These are phyloP conservation scores for Epizoanthus fatuus DNA, from an alignment of 92 coral and sea anemone species.

Conservation along the genomic window DNA sequence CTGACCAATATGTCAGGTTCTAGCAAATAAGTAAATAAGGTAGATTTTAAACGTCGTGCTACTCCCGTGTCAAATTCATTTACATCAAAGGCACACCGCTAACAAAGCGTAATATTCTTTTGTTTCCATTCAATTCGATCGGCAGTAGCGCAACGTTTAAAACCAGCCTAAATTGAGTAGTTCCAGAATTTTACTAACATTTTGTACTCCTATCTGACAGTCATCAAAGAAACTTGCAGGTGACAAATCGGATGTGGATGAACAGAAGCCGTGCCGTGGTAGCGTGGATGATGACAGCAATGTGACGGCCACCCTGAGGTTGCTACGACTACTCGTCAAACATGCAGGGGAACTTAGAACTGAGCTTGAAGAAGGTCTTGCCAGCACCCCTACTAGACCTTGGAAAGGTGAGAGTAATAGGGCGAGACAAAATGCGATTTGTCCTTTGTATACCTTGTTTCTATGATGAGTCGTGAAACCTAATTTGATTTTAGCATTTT, in stretches of 20 bases:
- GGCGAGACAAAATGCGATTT: background rate
- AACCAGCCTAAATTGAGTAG: background rate
- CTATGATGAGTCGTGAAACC: too few species aligned
- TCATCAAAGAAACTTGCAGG: slow-evolving; percentile 26
- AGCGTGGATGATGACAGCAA: slow-evolving; percentile 93
- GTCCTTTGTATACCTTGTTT: too few species aligned
- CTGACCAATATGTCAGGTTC: too few species aligned
- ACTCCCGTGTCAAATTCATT: too few species aligned
- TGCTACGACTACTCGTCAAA: slow-evolving; percentile 94
- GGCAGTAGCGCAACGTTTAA: too few species aligned
- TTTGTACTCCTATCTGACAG: slow-evolving; percentile 2
- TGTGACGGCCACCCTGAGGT: slow-evolving; percentile 97
- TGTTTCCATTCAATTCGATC: too few species aligned
- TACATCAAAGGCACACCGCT: too few species aligned
- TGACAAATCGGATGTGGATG: slow-evolving; percentile 46
- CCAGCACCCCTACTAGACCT: slow-evolving; percentile 92
- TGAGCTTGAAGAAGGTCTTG: slow-evolving; percentile 93
- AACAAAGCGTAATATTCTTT: too few species aligned
- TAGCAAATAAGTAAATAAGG: too few species aligned
- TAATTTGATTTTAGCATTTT: too few species aligned
- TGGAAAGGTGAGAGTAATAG: slow-evolving; percentile 88
- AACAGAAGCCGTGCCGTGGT: slow-evolving; percentile 41
- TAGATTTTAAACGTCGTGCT: too few species aligned
- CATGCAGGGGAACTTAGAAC: slow-evolving; percentile 96
- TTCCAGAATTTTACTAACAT: background rate